phyloP scores from a whole-genome alignment of 2,888 invertebrate species.

The Apotomis capreana region DNA sequence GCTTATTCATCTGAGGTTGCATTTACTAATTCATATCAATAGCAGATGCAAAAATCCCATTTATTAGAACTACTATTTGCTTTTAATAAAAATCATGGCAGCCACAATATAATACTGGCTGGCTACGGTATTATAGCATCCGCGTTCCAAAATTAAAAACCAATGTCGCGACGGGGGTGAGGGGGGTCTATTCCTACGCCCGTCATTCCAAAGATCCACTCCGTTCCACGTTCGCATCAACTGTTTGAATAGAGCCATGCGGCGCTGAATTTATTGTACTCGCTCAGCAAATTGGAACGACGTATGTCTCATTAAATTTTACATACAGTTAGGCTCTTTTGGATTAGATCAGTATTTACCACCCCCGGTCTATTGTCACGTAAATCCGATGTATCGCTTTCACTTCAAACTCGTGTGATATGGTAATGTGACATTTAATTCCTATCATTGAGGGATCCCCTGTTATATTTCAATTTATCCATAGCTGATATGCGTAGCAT shows the following conservation, averaged over 20 bases:
- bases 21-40: too few species aligned
- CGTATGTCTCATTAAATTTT: slow-evolving; percentile 16
- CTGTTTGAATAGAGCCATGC: slow-evolving; percentile 82
- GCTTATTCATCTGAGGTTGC: too few species aligned
- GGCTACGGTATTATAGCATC: slow-evolving; percentile 22
- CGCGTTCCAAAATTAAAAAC: slow-evolving; percentile 40
- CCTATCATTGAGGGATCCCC: slow-evolving; percentile 63
- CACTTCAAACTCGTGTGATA: slow-evolving; percentile 74
- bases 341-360: slow-evolving; percentile 22
- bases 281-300: slow-evolving; percentile 14
- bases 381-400: slow-evolving; percentile 80
- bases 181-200: slow-evolving; percentile 42
- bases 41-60: too few species aligned
- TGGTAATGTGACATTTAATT: slow-evolving; percentile 81
- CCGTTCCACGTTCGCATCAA: slow-evolving; percentile 75
- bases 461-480: slow-evolving; percentile 52
- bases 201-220: slow-evolving; percentile 73
- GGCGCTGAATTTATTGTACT: slow-evolving; percentile 76
- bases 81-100: too few species aligned
- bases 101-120: background rate
- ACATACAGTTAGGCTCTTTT: slow-evolving; percentile 10
- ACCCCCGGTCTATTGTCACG: slow-evolving; percentile 66
- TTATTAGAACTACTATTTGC: too few species aligned
- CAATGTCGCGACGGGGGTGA: slow-evolving; percentile 42
- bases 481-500: slow-evolving; percentile 1